Percentiles rank a stretch among this genome's conserved stretches.
Evolutionary conservation across 2,797 vertebrate species (phyloP).

Genomic region (Squalus acanthias): DNA sequence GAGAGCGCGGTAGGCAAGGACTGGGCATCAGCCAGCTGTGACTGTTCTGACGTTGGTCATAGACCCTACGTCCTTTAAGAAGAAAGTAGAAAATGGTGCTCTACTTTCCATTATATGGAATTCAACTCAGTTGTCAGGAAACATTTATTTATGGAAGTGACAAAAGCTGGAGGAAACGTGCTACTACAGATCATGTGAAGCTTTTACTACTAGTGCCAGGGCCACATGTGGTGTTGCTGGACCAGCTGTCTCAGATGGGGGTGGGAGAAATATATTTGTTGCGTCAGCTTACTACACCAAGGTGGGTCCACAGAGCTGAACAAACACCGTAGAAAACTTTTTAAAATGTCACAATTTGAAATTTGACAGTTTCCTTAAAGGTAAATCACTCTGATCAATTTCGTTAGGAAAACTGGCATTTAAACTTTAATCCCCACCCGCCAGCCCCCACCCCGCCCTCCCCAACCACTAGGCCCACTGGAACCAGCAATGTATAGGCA

Average conservation of each 20-base stretch:
- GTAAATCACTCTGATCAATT: no score
- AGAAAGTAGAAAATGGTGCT: not conserved
- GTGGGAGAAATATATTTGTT: not conserved
- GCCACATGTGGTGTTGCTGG: not conserved
- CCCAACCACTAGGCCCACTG: no score
- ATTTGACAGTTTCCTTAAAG: not conserved
- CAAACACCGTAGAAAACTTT: not conserved
- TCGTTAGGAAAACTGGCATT: not conserved
- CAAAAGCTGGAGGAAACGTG: not conserved
- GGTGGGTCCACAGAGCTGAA: not conserved
- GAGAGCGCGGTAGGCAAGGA: not conserved
- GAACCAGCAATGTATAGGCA: not conserved
- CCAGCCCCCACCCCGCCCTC: no score
- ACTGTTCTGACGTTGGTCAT: not conserved
- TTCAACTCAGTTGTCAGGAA: not conserved
- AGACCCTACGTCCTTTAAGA: not conserved
- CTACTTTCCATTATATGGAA: not conserved
- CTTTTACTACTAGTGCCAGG: not conserved
- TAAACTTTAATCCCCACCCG: not conserved
- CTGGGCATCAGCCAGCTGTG: not conserved
- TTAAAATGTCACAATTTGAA: not conserved
- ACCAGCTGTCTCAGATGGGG: not conserved
- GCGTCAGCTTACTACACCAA: not conserved
- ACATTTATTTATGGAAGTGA: not conserved
- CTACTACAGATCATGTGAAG: not conserved